These are phyloP conservation scores for Taxidea taxus DNA, from an alignment of 2,113 vertebrate species.

Conservation along the genomic window DNA sequence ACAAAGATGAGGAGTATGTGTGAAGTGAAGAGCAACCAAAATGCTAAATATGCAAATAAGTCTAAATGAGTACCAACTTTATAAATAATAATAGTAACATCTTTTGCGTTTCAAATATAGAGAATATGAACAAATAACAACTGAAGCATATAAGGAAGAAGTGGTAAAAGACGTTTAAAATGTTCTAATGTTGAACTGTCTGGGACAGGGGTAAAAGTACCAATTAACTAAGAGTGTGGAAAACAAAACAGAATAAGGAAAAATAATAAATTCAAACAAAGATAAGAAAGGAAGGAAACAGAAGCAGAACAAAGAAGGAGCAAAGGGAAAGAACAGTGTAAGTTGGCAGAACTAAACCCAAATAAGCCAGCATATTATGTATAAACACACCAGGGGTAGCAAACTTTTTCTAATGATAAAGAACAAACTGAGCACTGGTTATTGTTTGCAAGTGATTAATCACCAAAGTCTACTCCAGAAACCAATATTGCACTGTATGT, in stretches of 20 bases:
- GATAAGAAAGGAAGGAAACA: not conserved
- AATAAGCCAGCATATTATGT: not conserved
- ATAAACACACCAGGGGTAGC: not conserved
- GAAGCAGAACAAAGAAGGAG: not conserved
- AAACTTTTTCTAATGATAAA: not conserved
- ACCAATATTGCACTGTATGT: not conserved
- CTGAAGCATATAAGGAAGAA: not conserved
- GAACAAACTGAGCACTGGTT: not conserved
- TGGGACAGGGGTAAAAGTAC: not conserved
- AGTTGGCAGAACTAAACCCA: not conserved
- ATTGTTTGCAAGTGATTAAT: not conserved
- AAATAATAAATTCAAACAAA: not conserved
- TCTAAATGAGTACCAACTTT: slow-evolving; percentile 1
- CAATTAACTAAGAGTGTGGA: not conserved
- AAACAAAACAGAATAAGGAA: not conserved
- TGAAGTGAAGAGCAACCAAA: not conserved
- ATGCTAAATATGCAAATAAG: not conserved
- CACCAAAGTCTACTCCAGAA: not conserved
- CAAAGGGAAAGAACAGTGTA: not conserved
- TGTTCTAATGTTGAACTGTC: not conserved
- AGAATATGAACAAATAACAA: not conserved
- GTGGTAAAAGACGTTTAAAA: not conserved
- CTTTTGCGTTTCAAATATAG: not conserved
- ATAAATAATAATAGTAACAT: not conserved
- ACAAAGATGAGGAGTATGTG: not conserved